Evolutionary conservation across 2,113 vertebrate genomes (phyloP).

Genomic region (Eclectus roratus): DNA sequence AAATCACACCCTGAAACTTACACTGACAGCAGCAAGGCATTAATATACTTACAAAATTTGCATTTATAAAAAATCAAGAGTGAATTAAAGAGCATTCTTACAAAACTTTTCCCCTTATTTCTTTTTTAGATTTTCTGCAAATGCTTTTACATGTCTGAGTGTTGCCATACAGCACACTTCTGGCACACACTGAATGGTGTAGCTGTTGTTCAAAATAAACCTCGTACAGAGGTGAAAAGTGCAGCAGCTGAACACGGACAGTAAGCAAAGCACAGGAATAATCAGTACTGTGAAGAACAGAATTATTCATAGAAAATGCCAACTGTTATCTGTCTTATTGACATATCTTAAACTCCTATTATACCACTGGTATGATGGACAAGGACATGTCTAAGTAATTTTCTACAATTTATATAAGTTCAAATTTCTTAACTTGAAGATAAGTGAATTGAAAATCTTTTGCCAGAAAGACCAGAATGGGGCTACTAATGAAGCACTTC

Average conservation of each 20-base stretch:
- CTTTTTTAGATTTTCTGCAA: not conserved
- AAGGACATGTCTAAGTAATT: not conserved
- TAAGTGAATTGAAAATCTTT: not conserved
- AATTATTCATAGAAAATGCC: constrained; percentile 11
- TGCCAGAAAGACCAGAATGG: not conserved
- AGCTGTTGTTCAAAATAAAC: not conserved
- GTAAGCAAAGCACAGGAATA: not conserved
- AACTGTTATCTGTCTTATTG: not conserved
- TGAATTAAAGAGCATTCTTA: not conserved
- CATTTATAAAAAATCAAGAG: not conserved
- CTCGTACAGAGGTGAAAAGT: not conserved
- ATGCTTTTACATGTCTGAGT: not conserved
- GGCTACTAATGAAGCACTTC: not conserved
- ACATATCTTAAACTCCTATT: not conserved
- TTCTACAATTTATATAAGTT: not conserved
- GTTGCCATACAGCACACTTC: not conserved
- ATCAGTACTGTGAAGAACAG: not conserved
- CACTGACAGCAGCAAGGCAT: not conserved
- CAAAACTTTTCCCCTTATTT: not conserved
- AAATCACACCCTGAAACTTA: not conserved
- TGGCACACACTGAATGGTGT: not conserved
- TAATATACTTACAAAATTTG: not conserved
- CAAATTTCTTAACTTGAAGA: not conserved
- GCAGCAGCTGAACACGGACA: not conserved
- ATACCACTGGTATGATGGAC: not conserved